phyloP scores from a whole-genome alignment of 2,113 vertebrate genomes.

The Poeciliopsis retropinna region DNA sequence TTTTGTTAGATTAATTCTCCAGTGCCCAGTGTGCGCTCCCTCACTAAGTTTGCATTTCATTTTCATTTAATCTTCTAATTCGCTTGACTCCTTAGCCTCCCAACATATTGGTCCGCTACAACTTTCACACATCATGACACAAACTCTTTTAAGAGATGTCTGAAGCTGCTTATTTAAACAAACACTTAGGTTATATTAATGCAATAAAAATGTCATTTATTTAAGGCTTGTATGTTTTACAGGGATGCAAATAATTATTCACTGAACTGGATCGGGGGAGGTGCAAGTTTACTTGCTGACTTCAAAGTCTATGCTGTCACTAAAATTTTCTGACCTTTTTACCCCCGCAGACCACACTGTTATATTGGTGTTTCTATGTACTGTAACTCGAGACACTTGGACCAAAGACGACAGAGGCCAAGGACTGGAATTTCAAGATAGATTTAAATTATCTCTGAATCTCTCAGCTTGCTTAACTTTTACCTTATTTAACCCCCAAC shows the following conservation, averaged over 20 bases:
- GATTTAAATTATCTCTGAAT: slow-evolving; percentile 20
- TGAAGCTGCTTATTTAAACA: background rate
- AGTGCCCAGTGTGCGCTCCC: too few species aligned
- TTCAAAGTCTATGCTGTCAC: slow-evolving; percentile 76
- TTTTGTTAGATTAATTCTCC: too few species aligned
- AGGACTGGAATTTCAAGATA: slow-evolving; percentile 22
- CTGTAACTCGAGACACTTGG: slow-evolving; percentile 6
- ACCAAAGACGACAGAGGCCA: slow-evolving; percentile 11
- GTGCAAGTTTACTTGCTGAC: slow-evolving; percentile 70
- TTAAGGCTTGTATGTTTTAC: too few species aligned
- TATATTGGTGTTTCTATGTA: slow-evolving; percentile 42
- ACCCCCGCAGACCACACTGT: slow-evolving; percentile 41
- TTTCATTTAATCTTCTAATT: too few species aligned
- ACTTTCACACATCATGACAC: too few species aligned
- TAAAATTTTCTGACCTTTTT: slow-evolving; percentile 72
- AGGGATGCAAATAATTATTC: background rate
- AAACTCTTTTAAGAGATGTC: too few species aligned
- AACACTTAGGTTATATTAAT: background rate
- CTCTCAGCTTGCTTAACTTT: slow-evolving; percentile 7
- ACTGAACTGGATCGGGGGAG: too few species aligned
- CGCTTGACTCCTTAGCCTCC: too few species aligned
- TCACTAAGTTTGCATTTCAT: too few species aligned
- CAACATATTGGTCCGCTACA: too few species aligned
- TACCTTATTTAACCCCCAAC: slow-evolving; percentile 34
- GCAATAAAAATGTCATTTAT: too few species aligned